Percentiles rank a stretch among this genome's conserved stretches.
These are phyloP conservation scores for Lacerta viridis DNA, from an alignment of 2,797 vertebrate genomes.

Conservation along the genomic window DNA sequence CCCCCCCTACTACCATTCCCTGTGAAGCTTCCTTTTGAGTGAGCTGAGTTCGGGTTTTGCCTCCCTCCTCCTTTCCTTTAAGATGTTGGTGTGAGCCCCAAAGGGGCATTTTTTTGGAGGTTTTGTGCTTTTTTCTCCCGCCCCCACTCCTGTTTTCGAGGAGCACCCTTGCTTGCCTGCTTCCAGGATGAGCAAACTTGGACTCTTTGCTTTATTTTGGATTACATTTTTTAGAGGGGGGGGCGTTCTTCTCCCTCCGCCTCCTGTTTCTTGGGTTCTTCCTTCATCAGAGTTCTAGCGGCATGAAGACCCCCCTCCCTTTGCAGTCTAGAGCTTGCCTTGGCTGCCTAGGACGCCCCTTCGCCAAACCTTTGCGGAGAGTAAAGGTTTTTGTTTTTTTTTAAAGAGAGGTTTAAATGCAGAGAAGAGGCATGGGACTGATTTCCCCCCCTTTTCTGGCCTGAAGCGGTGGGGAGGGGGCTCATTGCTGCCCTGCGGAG, in stretches of 20 bases:
- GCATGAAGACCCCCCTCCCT: constrained; percentile 11
- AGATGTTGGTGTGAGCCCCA: constrained; percentile 23
- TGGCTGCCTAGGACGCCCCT: constrained; percentile 2
- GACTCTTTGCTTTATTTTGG: background rate
- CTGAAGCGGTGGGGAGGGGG: background rate
- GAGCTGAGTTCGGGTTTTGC: background rate
- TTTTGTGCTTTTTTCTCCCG: background rate
- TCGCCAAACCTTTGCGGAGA: constrained; percentile 26
- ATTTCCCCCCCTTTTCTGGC: too few species aligned
- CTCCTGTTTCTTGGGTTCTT: constrained; percentile 32
- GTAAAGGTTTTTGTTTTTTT: background rate
- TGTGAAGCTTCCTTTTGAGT: background rate
- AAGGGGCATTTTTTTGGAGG: background rate
- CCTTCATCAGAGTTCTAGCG: constrained; percentile 40
- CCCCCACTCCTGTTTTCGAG: too few species aligned
- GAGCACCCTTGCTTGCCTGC: background rate
- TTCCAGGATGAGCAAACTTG: background rate
- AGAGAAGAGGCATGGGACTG: background rate
- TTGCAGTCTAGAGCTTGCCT: background rate
- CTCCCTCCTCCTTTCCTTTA: background rate
- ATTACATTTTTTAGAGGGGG: background rate
- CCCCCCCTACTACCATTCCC: background rate
- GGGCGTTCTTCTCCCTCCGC: constrained; percentile 22
- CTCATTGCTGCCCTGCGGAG: too few species aligned
- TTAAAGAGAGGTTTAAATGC: background rate